Base-by-base conservation (phyloP, 1,140 invertebrate genomes). In the Zaprionus camerounensis region DNA sequence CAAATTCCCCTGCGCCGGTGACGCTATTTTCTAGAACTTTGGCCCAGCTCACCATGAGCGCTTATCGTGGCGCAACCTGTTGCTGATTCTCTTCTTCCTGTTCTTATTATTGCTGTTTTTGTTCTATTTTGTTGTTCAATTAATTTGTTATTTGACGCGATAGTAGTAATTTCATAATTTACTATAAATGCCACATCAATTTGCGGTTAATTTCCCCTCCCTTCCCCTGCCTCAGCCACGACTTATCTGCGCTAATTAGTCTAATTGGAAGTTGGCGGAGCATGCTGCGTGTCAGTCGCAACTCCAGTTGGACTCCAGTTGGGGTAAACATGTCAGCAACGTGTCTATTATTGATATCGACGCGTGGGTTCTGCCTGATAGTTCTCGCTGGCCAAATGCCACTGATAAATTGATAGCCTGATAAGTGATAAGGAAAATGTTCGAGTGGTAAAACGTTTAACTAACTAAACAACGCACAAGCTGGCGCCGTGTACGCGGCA, bases 21-120 rank as follows among this genome's bases (percentile, higher is more conserved):
- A 75, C 58, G 65, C 26, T 70, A 44, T 55, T 34, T 34, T 70
- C 66, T 56, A n/a, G 31, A 70, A 70, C 66, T 75, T 75, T 70
- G 57, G 66, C 66, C 66, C 71, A 69, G 55, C 41, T 67, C 56
- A 34, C n/a, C 57, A 56, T 62, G 58, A 58, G 41, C 41, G 24
- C 51, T 71, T 75, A 75, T 75, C 72, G 67, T 70, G 58, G 12
- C 41, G 15, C 13, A 55, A 34, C 44, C 22, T 65, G 24, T 28
- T 46, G 26, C 38, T 38, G 36, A 34, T 34, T 34, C 46, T 61
- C 17, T 20, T 24, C 36, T 66, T 56, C 12, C 11, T 6, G 9
- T 36, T 53, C 28, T 28, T 3, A 13, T n/a, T 36, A 20, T 28
- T 34, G 38, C 22, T 56, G 36, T 22, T 34, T 5, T 20, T 28